Evolutionary conservation across 1,140 invertebrate species (phyloP), one percentile per base, ranked within the genome.

Genomic region (Trichogramma pretiosum): DNA sequence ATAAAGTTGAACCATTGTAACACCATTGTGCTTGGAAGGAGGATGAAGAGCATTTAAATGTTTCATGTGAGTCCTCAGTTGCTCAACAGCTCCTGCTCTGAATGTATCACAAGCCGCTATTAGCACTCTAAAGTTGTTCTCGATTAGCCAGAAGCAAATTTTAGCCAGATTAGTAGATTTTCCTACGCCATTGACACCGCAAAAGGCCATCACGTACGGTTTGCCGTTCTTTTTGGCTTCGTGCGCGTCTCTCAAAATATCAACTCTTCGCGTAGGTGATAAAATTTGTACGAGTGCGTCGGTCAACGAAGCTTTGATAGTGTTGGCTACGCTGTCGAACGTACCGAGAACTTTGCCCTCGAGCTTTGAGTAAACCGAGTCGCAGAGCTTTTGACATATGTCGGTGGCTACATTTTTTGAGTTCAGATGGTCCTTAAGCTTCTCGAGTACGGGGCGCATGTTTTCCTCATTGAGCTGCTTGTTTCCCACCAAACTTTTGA

Each of bases 71-170:
- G 96, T 99, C 17, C 94, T 79, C 39, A 99, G 73, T 68, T 99
- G 97, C 70, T 99, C 97, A 3, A 99, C 96, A 43, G 97, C 97
- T 34, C 97, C 97, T 22, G 97, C 95, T 57, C 97, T 60, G 75
- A 99, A 99, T 33, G 97, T 99, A 74, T 99, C 97, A 68, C 97
- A 99, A 28, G 97, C 97, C 13, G 96, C 96, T 50, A 99, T 98
- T 56, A 99, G 68, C 13, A 99, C 96, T 33, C 87, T 81, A 58
- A 97, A 83, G 58, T 92, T 87, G 69, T 99, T 99, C 74, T 99
- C 95, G 55, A 98, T 93, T 39, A 99, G 73, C 97, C 97, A 99
- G 67, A 99, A 99, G 62, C 93, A 93, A 46, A 99, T 97, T 81
- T 99, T 99, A 2, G 97, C 96, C 28, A 99, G 73, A 75, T 99